Percentiles rank a stretch among this genome's conserved stretches.
Evolutionary conservation across 2,888 invertebrate genomes (phyloP).

Genomic region (Pasiphila rectangulata): DNA sequence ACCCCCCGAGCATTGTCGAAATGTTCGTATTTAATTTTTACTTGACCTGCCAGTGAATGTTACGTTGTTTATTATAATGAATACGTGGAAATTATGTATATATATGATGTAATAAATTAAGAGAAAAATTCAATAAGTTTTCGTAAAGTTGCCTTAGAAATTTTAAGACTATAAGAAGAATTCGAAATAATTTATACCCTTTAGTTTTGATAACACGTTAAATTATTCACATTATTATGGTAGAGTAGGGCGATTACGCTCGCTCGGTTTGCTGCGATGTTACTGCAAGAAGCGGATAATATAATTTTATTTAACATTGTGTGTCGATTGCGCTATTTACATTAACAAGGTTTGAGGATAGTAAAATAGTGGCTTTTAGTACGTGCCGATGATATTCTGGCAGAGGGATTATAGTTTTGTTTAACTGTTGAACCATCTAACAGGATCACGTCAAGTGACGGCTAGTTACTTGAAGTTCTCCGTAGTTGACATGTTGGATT

Average conservation of each 20-base stretch:
- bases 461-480: constrained; percentile 58
- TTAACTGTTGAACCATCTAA: constrained; percentile 46
- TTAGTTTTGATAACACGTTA: constrained; percentile 38
- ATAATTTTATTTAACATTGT: constrained; percentile 56
- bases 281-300: constrained; percentile 40
- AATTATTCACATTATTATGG: constrained; percentile 34
- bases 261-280: constrained; percentile 26
- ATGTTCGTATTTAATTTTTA: constrained; percentile 48
- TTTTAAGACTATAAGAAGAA: constrained; percentile 61
- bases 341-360: constrained; percentile 72
- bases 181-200: constrained; percentile 59
- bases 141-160: constrained; percentile 75
- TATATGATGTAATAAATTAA: constrained; percentile 79
- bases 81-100: constrained; percentile 79
- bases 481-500: constrained; percentile 70
- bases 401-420: constrained; percentile 71
- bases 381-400: constrained; percentile 60
- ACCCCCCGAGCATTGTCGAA: constrained; percentile 21
- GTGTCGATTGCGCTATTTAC: constrained; percentile 66
- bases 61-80: constrained; percentile 65
- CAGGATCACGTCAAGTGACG: constrained; percentile 41
- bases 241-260: constrained; percentile 23
- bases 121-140: constrained; percentile 77
- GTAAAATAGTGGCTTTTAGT: constrained; percentile 65
- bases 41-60: constrained; percentile 70